Percentiles rank a stretch among this genome's conserved stretches.
phyloP scores from a whole-genome alignment of 2,113 vertebrate species.

The Connochaetes taurinus region DNA sequence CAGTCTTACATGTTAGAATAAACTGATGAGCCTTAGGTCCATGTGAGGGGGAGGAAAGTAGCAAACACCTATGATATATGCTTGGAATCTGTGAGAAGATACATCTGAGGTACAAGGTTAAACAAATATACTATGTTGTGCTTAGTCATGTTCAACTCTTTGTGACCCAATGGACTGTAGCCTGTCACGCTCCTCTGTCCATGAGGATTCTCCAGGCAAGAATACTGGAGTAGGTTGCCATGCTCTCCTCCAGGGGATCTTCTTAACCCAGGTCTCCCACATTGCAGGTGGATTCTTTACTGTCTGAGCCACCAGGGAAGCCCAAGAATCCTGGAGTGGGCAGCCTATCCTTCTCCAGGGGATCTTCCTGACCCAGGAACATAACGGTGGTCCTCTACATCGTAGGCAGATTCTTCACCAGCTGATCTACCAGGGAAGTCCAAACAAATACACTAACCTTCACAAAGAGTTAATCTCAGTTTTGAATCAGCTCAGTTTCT shows the following conservation, averaged over 20 bases:
- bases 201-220: neutral
- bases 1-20: neutral
- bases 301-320: neutral
- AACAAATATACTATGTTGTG: neutral
- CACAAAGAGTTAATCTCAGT: neutral
- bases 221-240: neutral
- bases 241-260: neutral
- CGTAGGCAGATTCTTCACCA: neutral
- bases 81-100: neutral
- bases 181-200: fast-evolving
- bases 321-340: neutral
- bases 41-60: neutral
- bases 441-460: neutral
- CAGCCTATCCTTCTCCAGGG: neutral
- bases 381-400: neutral
- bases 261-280: neutral
- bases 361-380: neutral
- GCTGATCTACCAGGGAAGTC: neutral
- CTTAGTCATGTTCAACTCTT: neutral
- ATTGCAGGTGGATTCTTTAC: neutral
- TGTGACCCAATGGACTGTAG: neutral
- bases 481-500: neutral
- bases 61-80: neutral
- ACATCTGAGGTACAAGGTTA: neutral
- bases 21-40: neutral